A percentile compares a stretch with the other conserved stretches of the same genome.
These are phyloP conservation scores for Sebastes iracundus DNA, from an alignment of 2,797 vertebrate species.

Conservation along the genomic window DNA sequence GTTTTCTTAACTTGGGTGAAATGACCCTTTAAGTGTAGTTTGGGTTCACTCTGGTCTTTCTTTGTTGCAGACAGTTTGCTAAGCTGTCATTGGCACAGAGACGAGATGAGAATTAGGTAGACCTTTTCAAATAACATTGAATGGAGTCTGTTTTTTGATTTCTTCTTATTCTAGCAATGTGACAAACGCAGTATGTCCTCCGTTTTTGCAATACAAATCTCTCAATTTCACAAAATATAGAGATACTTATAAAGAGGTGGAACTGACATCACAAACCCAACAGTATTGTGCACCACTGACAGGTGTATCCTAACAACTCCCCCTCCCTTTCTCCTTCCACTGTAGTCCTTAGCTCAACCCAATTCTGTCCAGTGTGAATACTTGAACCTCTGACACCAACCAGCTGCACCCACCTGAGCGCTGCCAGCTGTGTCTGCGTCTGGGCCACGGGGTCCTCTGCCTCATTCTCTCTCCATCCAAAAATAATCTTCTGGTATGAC, in stretches of 20 bases:
- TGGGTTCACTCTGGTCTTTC: not conserved
- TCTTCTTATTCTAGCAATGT: not conserved
- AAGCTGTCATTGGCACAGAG: not conserved
- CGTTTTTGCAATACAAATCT: not conserved
- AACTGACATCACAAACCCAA: not conserved
- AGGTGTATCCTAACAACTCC: not conserved
- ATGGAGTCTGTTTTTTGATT: not conserved
- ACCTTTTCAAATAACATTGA: not conserved
- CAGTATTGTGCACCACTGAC: not conserved
- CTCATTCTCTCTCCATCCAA: slow-evolving; percentile 58
- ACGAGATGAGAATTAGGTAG: not conserved
- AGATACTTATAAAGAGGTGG: not conserved
- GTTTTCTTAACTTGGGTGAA: not conserved
- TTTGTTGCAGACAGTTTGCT: slow-evolving; percentile 43
- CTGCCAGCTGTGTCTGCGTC: slow-evolving; percentile 46
- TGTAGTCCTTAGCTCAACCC: slow-evolving; percentile 23
- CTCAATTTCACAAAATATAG: not conserved
- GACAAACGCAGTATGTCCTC: not conserved
- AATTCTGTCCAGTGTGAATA: slow-evolving; percentile 31
- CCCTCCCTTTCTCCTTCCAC: not conserved
- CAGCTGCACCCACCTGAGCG: slow-evolving; percentile 64
- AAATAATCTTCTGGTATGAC: slow-evolving; percentile 81
- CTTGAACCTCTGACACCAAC: slow-evolving; percentile 67
- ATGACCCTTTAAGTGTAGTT: not conserved
- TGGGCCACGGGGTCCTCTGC: slow-evolving; percentile 19